phyloP scores from a whole-genome alignment of 1,140 invertebrate genomes.

The Penaeus indicus region DNA sequence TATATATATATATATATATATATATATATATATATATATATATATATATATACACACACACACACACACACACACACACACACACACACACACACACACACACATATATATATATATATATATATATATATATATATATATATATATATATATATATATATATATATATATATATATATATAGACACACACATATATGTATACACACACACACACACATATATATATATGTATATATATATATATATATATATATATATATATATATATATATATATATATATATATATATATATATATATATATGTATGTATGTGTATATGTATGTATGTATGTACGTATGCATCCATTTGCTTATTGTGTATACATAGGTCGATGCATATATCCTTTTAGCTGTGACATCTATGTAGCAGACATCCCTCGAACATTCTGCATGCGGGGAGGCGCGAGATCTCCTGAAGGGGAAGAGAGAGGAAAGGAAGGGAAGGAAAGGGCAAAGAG shows the following conservation, averaged over 20 bases:
- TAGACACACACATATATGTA: conserved; percentile 68
- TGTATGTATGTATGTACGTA: neutral
- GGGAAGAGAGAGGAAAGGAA: neutral
- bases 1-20: no score
- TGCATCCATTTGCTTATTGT: neutral
- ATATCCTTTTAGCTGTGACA: neutral
- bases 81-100: conserved; percentile 66
- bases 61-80: neutral
- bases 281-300: no score
- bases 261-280: no score
- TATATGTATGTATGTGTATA: no score
- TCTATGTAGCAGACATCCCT: neutral
- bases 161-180: conserved; percentile 67
- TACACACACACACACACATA: conserved; percentile 50
- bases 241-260: no score
- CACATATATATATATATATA: conserved; percentile 68
- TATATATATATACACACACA: no score
- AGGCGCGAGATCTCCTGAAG: neutral
- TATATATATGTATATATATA: neutral
- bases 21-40: no score
- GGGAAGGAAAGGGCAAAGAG: no score
- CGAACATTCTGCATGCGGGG: no score
- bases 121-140: conserved; percentile 68
- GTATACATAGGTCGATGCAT: neutral
- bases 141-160: conserved; percentile 68